Percentiles rank a stretch among this genome's conserved stretches.
Evolutionary conservation across 2,113 vertebrate species (phyloP).

Genomic region (Ancistrus triradiatus): DNA sequence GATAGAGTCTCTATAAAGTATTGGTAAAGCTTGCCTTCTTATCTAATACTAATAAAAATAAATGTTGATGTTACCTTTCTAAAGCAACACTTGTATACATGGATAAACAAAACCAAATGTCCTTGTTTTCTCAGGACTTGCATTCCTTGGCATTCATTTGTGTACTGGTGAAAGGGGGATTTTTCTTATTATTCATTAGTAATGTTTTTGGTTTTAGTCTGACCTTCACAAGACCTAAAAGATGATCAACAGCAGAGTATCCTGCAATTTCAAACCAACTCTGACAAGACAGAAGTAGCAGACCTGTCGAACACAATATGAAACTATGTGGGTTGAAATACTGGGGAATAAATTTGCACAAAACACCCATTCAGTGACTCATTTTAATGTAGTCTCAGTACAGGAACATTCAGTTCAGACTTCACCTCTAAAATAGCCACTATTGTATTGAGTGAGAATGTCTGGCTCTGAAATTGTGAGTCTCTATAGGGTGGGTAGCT

Average conservation of each 20-base stretch:
- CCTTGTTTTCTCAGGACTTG: slow-evolving; percentile 3
- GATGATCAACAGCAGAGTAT: neutral
- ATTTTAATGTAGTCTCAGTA: neutral
- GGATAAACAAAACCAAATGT: slow-evolving; percentile 25
- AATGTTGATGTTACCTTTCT: slow-evolving; percentile 2
- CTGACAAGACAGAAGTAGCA: neutral
- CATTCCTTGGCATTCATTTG: slow-evolving; percentile 19
- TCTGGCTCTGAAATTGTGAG: slow-evolving; percentile 17
- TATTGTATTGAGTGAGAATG: slow-evolving; percentile 25
- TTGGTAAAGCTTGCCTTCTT: neutral
- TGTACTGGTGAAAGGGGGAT: slow-evolving; percentile 3
- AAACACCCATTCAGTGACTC: neutral
- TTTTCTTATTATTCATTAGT: neutral
- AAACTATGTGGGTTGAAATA: slow-evolving; percentile 5
- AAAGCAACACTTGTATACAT: slow-evolving; percentile 15
- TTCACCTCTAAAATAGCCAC: slow-evolving; percentile 4
- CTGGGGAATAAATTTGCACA: neutral
- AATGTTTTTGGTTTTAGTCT: slow-evolving; percentile 2
- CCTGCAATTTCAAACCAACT: neutral
- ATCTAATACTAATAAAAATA: slow-evolving; percentile 2
- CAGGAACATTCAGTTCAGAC: slow-evolving; percentile 13
- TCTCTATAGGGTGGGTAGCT: slow-evolving; percentile 16
- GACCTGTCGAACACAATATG: neutral
- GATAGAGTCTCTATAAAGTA: slow-evolving; percentile 7
- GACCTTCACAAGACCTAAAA: slow-evolving; percentile 1